Evolutionary conservation across 2,113 vertebrate genomes (phyloP), one percentile per base, ranked within the genome.

Genomic region (Gorsachius goisagi): DNA sequence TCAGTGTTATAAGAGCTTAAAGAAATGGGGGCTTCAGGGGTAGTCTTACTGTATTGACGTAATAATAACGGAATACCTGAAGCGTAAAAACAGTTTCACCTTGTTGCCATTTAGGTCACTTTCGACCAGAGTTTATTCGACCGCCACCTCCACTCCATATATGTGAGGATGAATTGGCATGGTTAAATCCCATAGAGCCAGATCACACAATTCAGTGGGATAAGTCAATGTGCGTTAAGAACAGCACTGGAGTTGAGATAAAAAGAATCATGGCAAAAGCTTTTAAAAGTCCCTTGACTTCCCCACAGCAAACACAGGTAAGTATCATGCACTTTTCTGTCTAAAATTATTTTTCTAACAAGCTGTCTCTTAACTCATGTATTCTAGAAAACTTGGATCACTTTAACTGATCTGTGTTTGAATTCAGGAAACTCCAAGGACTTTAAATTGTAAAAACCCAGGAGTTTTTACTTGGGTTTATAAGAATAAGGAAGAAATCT

Each of bases 181-280:
- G 99, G 99, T 97, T 99, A 72, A 99, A 99, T 82, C 99, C 99
- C 9, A 99, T 98, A 0, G 99, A 99, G 95, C 99, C 99, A 7
- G 99, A 99, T 50, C 99, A 99, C 94, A 71, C 98, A 3, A 94
- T 99, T 87, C 99, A 99, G 88, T 99, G 99, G 99, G 99, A 99
- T 93, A 99, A 99, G 17, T 99, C 99, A 59, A 99, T 99, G 99
- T 99, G 99, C 49, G 99, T 99, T 74, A 99, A 99, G 97, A 99
- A 99, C 89, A 99, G 99, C 97, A 99, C 99, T 4, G 99, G 99
- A 20, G 97, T 99, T 12, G 99, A 99, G 97, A 99, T 99, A 97
- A 99, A 99, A 90, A 98, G 99, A 81, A 98, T 99, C 96, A 99
- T 99, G 99, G 98, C 99, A 89, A 99, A 99, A 97, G 99, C 99